These are phyloP conservation scores for Argentina silus DNA, from an alignment of 2,797 vertebrate species.

Conservation along the genomic window DNA sequence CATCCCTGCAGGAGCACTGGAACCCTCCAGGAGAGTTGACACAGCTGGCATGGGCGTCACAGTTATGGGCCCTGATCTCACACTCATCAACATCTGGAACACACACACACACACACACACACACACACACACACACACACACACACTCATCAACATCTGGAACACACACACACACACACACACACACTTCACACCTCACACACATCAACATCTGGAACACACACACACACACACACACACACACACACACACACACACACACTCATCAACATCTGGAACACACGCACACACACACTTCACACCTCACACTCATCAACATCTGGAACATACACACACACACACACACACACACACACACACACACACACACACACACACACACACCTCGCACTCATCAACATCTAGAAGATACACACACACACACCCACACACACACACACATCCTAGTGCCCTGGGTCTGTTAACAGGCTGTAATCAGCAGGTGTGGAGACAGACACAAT, in stretches of 20 bases:
- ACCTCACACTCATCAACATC: slow-evolving; percentile 17
- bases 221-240: not conserved
- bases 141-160: not conserved
- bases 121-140: not conserved
- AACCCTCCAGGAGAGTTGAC: slow-evolving; percentile 85
- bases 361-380: too few relatives aligned
- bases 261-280: not conserved
- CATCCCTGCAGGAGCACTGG: slow-evolving; percentile 80
- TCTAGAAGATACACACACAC: too few relatives aligned
- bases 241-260: not conserved
- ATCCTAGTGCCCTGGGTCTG: too few relatives aligned
- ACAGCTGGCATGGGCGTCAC: slow-evolving; percentile 79
- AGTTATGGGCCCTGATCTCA: slow-evolving; percentile 86
- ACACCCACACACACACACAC: too few relatives aligned
- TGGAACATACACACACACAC: slow-evolving; percentile 15
- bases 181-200: not conserved
- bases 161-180: slow-evolving; percentile 56
- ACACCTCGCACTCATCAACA: too few relatives aligned
- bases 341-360: too few relatives aligned
- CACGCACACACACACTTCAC: slow-evolving; percentile 10
- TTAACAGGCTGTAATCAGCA: too few relatives aligned
- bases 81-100: too few relatives aligned
- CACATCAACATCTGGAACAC: not conserved
- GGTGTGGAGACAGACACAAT: too few relatives aligned
- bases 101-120: too few relatives aligned